A percentile compares a stretch with the other conserved stretches of the same genome.
Conservation (phyloP, 53 echinoderm and acorn worm genomes). For the Astropecten irregularis region DNA sequence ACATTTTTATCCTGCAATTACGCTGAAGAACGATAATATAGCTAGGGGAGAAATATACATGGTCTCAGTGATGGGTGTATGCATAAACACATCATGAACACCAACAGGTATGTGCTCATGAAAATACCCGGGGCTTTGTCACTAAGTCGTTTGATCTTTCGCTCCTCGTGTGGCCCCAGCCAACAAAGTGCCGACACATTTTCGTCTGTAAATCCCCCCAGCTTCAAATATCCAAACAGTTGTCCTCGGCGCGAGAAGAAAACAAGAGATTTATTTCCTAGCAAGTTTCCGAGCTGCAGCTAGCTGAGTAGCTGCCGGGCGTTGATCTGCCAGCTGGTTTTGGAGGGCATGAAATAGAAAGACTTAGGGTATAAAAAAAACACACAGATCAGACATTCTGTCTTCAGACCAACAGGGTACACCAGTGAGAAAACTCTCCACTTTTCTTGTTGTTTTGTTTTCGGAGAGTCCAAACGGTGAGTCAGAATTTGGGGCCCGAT, state of each 20-base stretch:
- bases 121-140: neutral
- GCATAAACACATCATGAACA: constrained; percentile 25
- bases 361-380: too few relatives aligned
- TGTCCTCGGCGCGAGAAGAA: neutral
- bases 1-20: too few relatives aligned
- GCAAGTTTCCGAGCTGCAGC: neutral
- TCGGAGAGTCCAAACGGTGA: constrained; percentile 5
- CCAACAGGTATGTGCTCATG: neutral
- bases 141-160: neutral
- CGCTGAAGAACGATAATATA: too few relatives aligned
- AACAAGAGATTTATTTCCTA: neutral
- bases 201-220: constrained; percentile 4
- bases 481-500: neutral
- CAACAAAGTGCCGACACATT: neutral
- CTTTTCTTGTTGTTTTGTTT: too few relatives aligned
- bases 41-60: too few relatives aligned
- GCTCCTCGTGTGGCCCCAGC: neutral
- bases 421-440: neutral
- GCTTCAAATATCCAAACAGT: constrained; percentile 16
- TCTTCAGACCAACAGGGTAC: neutral
- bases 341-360: too few relatives aligned
- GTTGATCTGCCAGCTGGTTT: too few relatives aligned
- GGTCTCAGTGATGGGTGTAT: too few relatives aligned
- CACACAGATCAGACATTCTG: constrained; percentile 11
- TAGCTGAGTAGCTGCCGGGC: too few relatives aligned